A percentile compares a stretch with the other conserved stretches of the same genome.
Evolutionary conservation across 2,113 vertebrate species (phyloP).

Genomic region (Macroglossus sobrinus): DNA sequence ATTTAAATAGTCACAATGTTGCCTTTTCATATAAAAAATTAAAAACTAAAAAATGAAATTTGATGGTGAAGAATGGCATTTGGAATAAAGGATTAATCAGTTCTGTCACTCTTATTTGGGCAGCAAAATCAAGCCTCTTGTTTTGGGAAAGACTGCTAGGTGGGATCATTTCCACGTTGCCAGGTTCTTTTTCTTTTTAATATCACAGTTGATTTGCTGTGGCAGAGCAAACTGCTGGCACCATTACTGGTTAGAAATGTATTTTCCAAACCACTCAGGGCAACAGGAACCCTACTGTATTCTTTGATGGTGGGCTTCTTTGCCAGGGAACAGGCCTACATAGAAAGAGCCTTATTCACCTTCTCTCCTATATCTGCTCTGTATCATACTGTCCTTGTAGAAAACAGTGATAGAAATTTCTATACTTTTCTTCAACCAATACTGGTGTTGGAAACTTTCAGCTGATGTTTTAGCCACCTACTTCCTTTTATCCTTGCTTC

Average conservation of each 20-base stretch:
- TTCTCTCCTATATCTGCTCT: not conserved
- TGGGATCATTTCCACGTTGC: conserved; percentile 7
- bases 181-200: conserved; percentile 57
- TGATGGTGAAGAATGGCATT: not conserved
- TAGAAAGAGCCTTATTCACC: not conserved
- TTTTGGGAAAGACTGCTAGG: conserved; percentile 47
- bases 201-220: conserved; percentile 59
- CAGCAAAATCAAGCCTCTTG: conserved; percentile 65
- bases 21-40: conserved; percentile 23
- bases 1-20: conserved; percentile 42
- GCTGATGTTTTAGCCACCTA: not conserved
- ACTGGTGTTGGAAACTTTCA: not conserved
- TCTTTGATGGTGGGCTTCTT: conserved; percentile 37
- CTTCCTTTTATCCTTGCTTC: not conserved
- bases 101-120: conserved; percentile 18
- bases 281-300: conserved; percentile 3
- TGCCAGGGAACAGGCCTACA: not conserved
- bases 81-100: conserved; percentile 54
- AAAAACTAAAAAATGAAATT: not conserved
- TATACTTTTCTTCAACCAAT: not conserved
- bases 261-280: conserved; percentile 26
- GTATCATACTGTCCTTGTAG: not conserved
- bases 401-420: not conserved
- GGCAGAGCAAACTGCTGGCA: conserved; percentile 53
- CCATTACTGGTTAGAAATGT: not conserved